Percentiles rank a stretch among this genome's conserved stretches.
Conservation (phyloP, 2,797 vertebrate species). For the Danio choprae region DNA sequence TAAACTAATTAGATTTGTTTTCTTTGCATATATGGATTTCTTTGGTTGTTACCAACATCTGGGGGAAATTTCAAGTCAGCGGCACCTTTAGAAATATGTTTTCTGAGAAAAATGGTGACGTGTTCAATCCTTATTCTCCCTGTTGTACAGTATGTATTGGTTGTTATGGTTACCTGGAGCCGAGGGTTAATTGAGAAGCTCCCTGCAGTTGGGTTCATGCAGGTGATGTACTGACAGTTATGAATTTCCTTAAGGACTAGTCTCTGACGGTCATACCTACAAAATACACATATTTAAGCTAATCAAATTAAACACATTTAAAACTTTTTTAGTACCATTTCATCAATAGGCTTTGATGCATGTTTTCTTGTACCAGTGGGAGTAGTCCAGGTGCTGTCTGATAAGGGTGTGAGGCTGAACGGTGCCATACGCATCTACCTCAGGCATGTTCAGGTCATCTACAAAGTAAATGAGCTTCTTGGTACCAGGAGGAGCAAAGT, state of each 20-base stretch:
- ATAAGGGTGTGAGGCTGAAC: slow-evolving; percentile 84
- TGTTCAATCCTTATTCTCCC: too few species aligned
- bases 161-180: slow-evolving; percentile 81
- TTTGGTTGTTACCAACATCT: too few species aligned
- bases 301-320: slow-evolving; percentile 19
- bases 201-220: slow-evolving; percentile 93
- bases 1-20: too few species aligned
- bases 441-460: slow-evolving; percentile 84
- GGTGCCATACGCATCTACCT: slow-evolving; percentile 81
- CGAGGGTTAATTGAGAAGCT: slow-evolving; percentile 92
- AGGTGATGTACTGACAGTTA: slow-evolving; percentile 91
- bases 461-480: slow-evolving; percentile 86
- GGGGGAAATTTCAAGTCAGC: too few species aligned
- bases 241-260: slow-evolving; percentile 90
- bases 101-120: too few species aligned
- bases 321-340: neutral
- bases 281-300: slow-evolving; percentile 11
- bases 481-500: slow-evolving; percentile 78
- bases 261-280: slow-evolving; percentile 97
- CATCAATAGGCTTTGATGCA: neutral
- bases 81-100: too few species aligned
- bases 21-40: too few species aligned
- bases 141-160: too few species aligned
- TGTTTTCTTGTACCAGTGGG: slow-evolving; percentile 72
- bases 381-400: slow-evolving; percentile 82